Conservation (phyloP, 2,113 vertebrate genomes). For the Smithornis capensis region DNA sequence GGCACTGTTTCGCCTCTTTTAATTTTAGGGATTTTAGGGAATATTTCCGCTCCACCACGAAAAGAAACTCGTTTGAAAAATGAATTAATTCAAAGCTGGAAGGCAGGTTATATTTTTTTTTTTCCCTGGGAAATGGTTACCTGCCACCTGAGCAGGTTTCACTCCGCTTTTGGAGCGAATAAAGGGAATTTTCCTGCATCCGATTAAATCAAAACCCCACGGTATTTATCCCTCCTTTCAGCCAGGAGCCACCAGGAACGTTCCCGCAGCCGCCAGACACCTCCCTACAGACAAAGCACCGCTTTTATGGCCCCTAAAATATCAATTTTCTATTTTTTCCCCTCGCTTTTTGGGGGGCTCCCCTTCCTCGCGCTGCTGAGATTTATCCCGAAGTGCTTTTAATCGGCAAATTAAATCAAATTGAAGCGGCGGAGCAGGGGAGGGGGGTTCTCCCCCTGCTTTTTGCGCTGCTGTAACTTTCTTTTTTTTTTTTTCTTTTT, state of each 20-base stretch:
- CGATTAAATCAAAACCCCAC: fast-evolving
- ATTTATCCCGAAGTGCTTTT: background rate
- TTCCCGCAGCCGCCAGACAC: background rate
- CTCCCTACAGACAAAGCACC: too few species aligned
- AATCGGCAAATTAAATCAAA: background rate
- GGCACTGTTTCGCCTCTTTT: background rate
- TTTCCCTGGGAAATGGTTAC: background rate
- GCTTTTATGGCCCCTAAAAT: background rate
- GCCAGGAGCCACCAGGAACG: background rate
- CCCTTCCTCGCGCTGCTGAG: background rate
- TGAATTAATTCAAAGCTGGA: background rate
- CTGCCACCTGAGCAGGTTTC: background rate
- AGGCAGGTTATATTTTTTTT: background rate
- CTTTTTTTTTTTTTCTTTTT: background rate
- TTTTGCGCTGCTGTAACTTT: background rate
- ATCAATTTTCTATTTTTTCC: too few species aligned
- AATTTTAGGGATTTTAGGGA: background rate
- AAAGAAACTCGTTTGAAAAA: background rate
- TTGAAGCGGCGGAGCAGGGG: background rate
- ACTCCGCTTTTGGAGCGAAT: fast-evolving
- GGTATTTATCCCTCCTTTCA: background rate
- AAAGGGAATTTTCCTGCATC: fast-evolving
- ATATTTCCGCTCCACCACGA: background rate
- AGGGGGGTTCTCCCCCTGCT: background rate
- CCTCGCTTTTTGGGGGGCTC: background rate